phyloP scores from a whole-genome alignment of 2,888 invertebrate genomes.

The Hofmannophila pseudospretella region DNA sequence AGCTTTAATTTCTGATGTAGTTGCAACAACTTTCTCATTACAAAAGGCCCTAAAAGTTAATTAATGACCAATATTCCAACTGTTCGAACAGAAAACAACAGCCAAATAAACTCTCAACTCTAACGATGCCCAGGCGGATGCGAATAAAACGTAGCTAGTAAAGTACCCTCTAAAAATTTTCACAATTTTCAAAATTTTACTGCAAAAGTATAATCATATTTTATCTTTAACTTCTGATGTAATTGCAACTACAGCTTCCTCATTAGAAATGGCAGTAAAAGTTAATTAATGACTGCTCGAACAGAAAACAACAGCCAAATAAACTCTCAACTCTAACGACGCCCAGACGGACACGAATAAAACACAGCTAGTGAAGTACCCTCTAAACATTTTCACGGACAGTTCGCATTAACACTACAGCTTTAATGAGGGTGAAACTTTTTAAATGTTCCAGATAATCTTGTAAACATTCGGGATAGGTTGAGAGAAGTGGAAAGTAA shows the following conservation, averaged over 20 bases:
- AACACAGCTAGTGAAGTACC: slow-evolving; percentile 50
- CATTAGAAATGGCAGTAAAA: no score
- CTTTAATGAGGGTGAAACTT: slow-evolving; percentile 67
- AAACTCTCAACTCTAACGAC: slow-evolving; percentile 67
- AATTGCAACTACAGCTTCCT: no score
- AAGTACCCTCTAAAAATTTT: slow-evolving; percentile 62
- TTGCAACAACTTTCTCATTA: no score
- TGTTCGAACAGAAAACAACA: slow-evolving; percentile 40
- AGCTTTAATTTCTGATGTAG: no score
- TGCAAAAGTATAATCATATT: no score
- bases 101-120: slow-evolving; percentile 64
- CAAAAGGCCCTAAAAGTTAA: slow-evolving; percentile 21
- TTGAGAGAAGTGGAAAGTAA: slow-evolving; percentile 6
- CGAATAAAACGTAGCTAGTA: slow-evolving; percentile 54
- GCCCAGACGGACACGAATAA: slow-evolving; percentile 58
- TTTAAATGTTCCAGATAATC: slow-evolving; percentile 60
- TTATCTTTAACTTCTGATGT: no score
- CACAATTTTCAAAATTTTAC: no score
- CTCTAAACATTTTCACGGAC: slow-evolving; percentile 67
- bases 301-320: slow-evolving; percentile 54
- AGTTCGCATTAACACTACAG: slow-evolving; percentile 60
- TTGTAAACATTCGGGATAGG: slow-evolving; percentile 36
- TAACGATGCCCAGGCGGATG: slow-evolving; percentile 64
- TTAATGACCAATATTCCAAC: no score
- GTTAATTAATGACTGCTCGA: slow-evolving; percentile 32